These are phyloP conservation scores for Pollenia angustigena DNA, from an alignment of 2,888 invertebrate genomes.

Conservation along the genomic window DNA sequence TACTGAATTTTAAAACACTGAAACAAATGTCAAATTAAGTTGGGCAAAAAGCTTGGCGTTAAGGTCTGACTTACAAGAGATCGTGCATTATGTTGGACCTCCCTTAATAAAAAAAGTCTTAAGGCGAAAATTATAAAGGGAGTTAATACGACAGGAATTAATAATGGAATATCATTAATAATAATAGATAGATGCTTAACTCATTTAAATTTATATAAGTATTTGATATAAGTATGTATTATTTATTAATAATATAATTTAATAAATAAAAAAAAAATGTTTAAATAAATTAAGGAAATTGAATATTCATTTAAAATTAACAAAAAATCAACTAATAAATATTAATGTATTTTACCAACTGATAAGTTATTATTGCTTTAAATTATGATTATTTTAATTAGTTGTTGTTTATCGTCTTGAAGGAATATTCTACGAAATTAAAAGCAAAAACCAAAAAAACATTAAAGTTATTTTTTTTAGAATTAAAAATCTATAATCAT, in stretches of 20 bases:
- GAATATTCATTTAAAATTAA: constrained; percentile 47
- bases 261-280: constrained; percentile 5
- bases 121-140: too few relatives aligned
- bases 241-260: background rate
- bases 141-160: too few relatives aligned
- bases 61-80: too few relatives aligned
- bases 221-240: too few relatives aligned
- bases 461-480: constrained; percentile 7
- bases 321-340: constrained; percentile 25
- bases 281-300: constrained; percentile 33
- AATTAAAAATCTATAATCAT: constrained; percentile 1
- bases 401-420: background rate
- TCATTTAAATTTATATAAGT: too few relatives aligned
- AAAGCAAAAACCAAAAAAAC: background rate
- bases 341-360: constrained; percentile 13
- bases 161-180: too few relatives aligned
- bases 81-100: too few relatives aligned
- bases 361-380: constrained; percentile 8
- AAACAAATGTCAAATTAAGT: too few relatives aligned
- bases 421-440: background rate
- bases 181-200: too few relatives aligned
- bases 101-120: too few relatives aligned
- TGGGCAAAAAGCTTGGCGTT: too few relatives aligned
- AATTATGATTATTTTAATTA: constrained; percentile 24
- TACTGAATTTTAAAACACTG: too few relatives aligned